phyloP scores from a whole-genome alignment of 1,140 invertebrate genomes.

The Neodiprion pinetum region DNA sequence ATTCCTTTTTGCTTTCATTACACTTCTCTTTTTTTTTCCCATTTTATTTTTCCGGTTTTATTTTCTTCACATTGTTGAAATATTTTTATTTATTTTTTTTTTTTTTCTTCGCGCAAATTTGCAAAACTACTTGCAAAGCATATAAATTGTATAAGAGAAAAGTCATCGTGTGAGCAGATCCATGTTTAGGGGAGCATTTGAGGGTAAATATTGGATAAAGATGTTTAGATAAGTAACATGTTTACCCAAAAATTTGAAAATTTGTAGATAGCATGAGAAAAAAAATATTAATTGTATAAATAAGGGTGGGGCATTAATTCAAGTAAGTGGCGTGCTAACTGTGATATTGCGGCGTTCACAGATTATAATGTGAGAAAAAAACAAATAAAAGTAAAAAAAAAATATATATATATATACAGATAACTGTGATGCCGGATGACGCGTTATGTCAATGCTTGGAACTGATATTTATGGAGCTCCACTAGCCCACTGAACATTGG shows the following conservation, averaged over 20 bases:
- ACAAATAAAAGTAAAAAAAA: background rate
- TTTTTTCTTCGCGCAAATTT: conserved; percentile 18
- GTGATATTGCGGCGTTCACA: conserved; percentile 10
- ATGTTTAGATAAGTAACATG: background rate
- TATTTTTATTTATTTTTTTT: conserved; percentile 22
- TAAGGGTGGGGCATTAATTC: background rate
- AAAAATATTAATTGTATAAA: conserved; percentile 5
- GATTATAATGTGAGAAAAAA: conserved; percentile 5
- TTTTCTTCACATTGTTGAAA: background rate
- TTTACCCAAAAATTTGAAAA: background rate
- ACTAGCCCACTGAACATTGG: background rate
- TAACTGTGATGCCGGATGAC: conserved; percentile 4
- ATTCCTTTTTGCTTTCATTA: conserved; percentile 13
- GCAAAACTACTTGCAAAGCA: conserved; percentile 22
- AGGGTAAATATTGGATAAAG: conserved; percentile 6
- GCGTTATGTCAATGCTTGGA: background rate
- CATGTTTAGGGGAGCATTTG: conserved; percentile 14
- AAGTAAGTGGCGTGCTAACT: conserved; percentile 7
- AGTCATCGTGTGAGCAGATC: conserved; percentile 17
- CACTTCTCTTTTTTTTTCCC: conserved; percentile 26
- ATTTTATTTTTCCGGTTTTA: background rate
- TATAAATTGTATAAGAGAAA: conserved; percentile 2
- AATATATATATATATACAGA: background rate
- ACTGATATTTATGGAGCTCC: conserved; percentile 5
- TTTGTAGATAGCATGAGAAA: conserved; percentile 2